Evolutionary conservation across 2,888 invertebrate genomes (phyloP), one percentile per base, ranked within the genome.

Genomic region (Lasius fuliginosus): DNA sequence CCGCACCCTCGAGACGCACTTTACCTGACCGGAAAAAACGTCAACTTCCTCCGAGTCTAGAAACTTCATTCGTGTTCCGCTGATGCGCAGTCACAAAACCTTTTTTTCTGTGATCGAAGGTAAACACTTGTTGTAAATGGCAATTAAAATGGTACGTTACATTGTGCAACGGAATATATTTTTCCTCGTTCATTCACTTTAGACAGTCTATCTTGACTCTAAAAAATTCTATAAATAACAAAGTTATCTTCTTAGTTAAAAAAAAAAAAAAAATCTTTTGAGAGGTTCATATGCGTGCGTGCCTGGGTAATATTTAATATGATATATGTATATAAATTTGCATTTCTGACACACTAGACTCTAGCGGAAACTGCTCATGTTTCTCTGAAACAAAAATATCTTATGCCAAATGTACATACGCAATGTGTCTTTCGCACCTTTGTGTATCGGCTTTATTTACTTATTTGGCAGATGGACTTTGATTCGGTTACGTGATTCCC

Each of bases 21-120:
- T 71, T 71, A 79, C 15, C 73, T 58, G 42, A 79, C 71, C 18
- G 42, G 42, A 79, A 71, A 71, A 79, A 71, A 69, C 77, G 42
- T 71, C 58, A 42, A 58, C 71, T 71, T 79, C 3, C 23, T 18
- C n/a, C 30, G n/a, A 27, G 9, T 56, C 0, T 8, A 23, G 27
- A 42, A 53, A 79, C 30, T 71, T 58, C n/a, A 71, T 71, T 71
- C 58, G 56, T 42, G 56, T 69, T 79, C n/a, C 12, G 23, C 23
- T 33, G 9, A 30, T n/a, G 3, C 23, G 18, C 11, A 23, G 15
- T 40, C 15, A 40, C n/a, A 58, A 30, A 42, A n/a, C 11, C 33
- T 40, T 42, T 33, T 33, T 33, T 36, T 33, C n/a, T 23, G 15
- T 9, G 64, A 64, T 30, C 3, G 4, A 23, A 58, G 46, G 18